Conservation (phyloP, 1,140 invertebrate genomes). For the Lasioglossum albipes region DNA sequence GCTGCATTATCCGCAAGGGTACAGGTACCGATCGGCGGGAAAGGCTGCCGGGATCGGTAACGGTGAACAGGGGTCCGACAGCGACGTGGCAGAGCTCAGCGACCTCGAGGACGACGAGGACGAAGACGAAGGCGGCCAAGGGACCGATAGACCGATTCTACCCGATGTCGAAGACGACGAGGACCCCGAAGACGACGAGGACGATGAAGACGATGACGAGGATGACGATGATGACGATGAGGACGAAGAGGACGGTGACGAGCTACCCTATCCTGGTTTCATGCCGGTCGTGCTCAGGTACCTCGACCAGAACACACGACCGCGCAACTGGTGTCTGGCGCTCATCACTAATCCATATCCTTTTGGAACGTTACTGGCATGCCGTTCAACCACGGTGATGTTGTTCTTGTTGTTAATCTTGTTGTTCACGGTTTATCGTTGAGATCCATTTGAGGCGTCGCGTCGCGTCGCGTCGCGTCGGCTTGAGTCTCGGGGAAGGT, state of each 20-base stretch:
- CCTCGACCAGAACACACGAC: slow-evolving; percentile 91
- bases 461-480: too few relatives aligned
- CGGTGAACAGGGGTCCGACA: slow-evolving; percentile 74
- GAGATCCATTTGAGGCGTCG: too few relatives aligned
- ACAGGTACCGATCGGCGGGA: slow-evolving; percentile 76
- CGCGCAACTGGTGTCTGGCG: slow-evolving; percentile 94
- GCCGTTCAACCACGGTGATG: slow-evolving; percentile 21
- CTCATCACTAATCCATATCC: slow-evolving; percentile 99
- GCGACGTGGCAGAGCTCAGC: slow-evolving; percentile 77
- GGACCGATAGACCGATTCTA: slow-evolving; percentile 15
- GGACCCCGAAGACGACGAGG: slow-evolving; percentile 68
- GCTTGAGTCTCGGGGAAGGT: too few relatives aligned
- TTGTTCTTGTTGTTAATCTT: background rate
- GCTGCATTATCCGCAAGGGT: slow-evolving; percentile 74
- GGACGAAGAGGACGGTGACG: slow-evolving; percentile 81
- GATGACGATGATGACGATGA: slow-evolving; percentile 77
- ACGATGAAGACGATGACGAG: slow-evolving; percentile 79
- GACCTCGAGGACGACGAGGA: slow-evolving; percentile 82
- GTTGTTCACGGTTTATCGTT: background rate
- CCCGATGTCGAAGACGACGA: slow-evolving; percentile 79
- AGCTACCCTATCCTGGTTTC: slow-evolving; percentile 94
- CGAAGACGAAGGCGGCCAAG: slow-evolving; percentile 76
- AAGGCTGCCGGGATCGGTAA: slow-evolving; percentile 61
- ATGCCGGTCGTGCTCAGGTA: slow-evolving; percentile 90
- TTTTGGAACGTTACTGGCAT: slow-evolving; percentile 82